Conservation (phyloP, 2,113 vertebrate species). For the Herpetotheres cachinnans region DNA sequence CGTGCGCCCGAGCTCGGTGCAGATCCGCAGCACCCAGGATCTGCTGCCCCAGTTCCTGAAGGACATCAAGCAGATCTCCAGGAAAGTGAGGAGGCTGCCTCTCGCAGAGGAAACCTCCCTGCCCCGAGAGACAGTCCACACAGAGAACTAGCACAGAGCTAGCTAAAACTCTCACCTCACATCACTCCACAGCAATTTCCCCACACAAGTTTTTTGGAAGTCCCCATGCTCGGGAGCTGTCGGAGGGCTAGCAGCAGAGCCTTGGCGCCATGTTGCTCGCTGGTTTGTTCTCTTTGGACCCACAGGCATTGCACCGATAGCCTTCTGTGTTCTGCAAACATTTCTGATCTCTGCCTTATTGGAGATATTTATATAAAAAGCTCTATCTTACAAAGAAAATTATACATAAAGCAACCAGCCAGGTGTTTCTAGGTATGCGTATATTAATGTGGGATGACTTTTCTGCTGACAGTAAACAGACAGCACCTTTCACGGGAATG, state of each 20-base stretch:
- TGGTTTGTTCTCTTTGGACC: not conserved
- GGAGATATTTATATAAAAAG: fast-evolving
- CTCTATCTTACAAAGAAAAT: not conserved
- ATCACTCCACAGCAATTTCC: not conserved
- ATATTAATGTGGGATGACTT: fast-evolving
- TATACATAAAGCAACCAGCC: not conserved
- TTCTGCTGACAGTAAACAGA: not conserved
- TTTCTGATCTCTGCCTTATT: not conserved
- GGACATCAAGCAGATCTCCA: fast-evolving
- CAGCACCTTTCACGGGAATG: not conserved
- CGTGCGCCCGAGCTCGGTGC: fast-evolving
- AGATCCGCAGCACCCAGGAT: not conserved
- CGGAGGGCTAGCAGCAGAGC: not conserved
- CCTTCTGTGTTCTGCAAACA: not conserved
- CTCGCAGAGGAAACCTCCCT: not conserved
- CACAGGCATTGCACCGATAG: not conserved
- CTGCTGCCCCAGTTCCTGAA: fast-evolving
- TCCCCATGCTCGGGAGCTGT: fast-evolving
- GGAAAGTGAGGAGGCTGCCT: fast-evolving
- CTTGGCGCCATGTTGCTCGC: not conserved
- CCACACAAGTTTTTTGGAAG: fast-evolving
- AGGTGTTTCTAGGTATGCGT: fast-evolving
- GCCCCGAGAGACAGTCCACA: not conserved
- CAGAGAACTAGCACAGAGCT: not conserved
- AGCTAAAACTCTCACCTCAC: not conserved